These are phyloP conservation scores for Perccottus glenii DNA, from an alignment of 2,113 vertebrate species.

Conservation along the genomic window DNA sequence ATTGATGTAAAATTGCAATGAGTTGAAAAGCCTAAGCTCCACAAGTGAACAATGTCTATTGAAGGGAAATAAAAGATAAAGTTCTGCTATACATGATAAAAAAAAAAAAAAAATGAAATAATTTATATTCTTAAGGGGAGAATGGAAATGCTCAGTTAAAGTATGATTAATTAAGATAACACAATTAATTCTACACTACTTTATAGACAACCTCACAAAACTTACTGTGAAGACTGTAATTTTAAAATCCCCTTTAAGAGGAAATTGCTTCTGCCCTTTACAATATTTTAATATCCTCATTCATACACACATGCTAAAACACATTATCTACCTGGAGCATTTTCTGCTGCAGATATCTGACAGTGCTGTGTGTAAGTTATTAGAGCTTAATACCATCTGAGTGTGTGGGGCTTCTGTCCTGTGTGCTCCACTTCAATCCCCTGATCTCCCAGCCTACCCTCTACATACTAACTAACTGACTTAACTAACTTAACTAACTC, in stretches of 20 bases:
- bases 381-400: conserved; percentile 66
- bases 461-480: conserved; percentile 12
- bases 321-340: conserved; percentile 41
- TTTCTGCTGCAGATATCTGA: conserved; percentile 35
- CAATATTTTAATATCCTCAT: conserved; percentile 78
- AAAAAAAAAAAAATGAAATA: no score
- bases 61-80: conserved; percentile 22
- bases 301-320: conserved; percentile 54
- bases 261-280: conserved; percentile 79
- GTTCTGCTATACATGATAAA: conserved; percentile 14
- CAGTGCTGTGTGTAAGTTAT: conserved; percentile 57
- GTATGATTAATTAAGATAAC: not conserved
- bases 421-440: conserved; percentile 29
- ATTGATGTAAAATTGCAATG: not conserved
- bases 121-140: no score
- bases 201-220: not conserved
- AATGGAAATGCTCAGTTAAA: no score
- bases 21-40: conserved; percentile 28
- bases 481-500: conserved; percentile 14
- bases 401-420: conserved; percentile 34
- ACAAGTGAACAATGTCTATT: conserved; percentile 40
- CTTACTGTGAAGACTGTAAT: conserved; percentile 57
- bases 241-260: conserved; percentile 65
- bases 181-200: not conserved
- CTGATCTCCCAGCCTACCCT: conserved; percentile 18